Conservation (phyloP, 2,797 vertebrate species). For the Austrolebias charrua region DNA sequence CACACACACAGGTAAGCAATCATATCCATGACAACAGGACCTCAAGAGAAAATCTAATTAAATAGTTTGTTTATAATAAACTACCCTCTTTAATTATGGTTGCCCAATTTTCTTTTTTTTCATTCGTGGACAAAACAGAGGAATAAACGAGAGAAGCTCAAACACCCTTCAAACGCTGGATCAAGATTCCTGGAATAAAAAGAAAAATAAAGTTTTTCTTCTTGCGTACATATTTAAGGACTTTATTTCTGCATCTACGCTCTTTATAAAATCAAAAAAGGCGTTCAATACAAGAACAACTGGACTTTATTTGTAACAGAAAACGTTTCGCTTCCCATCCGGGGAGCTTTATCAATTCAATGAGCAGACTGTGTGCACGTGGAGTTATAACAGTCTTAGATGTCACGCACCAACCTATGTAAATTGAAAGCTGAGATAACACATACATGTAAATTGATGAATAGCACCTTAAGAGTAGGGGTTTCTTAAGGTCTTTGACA, state of each 20-base stretch:
- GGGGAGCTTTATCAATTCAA: too few species aligned
- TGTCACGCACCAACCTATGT: too few species aligned
- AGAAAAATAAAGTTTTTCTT: slow-evolving; percentile 27
- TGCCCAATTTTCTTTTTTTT: slow-evolving; percentile 16
- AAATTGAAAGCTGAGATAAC: too few species aligned
- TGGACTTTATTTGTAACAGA: too few species aligned
- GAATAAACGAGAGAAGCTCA: slow-evolving; percentile 22
- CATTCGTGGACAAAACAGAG: slow-evolving; percentile 13
- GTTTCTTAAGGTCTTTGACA: too few species aligned
- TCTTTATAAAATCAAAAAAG: slow-evolving; percentile 53
- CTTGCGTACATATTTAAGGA: slow-evolving; percentile 38
- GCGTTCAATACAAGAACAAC: too few species aligned
- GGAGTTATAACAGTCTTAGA: too few species aligned
- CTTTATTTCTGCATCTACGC: slow-evolving; percentile 26
- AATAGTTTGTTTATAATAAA: slow-evolving; percentile 1
- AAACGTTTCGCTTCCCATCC: too few species aligned
- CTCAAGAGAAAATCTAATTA: background rate
- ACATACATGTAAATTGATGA: too few species aligned
- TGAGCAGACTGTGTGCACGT: too few species aligned
- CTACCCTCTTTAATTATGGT: slow-evolving; percentile 4
- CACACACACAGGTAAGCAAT: background rate
- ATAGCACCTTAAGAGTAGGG: too few species aligned
- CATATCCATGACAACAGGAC: slow-evolving; percentile 23
- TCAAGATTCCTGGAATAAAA: slow-evolving; percentile 31
- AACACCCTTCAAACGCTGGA: slow-evolving; percentile 3